Evolutionary conservation across 1,140 invertebrate species (phyloP).

Genomic region (Parasteatoda tepidariorum): DNA sequence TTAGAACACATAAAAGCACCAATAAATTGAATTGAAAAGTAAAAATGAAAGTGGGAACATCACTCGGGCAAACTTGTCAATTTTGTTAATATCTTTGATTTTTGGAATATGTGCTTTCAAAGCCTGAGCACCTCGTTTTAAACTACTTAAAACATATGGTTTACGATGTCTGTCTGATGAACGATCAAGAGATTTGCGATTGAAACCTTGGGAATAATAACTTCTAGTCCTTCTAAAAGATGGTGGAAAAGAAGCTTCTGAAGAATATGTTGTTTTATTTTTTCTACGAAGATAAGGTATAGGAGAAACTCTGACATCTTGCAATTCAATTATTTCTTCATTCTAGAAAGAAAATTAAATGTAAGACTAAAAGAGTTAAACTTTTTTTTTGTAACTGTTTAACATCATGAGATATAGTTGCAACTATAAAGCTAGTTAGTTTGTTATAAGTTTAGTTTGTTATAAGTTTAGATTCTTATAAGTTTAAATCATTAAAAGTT

Average conservation of each 20-base stretch:
- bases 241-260: conserved; percentile 62
- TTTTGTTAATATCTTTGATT: conserved; percentile 96
- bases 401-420: no score
- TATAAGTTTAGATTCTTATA: no score
- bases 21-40: conserved; percentile 93
- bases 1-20: conserved; percentile 83
- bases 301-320: conserved; percentile 84
- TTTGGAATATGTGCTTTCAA: conserved; percentile 78
- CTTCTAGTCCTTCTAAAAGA: conserved; percentile 63
- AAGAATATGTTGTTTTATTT: conserved; percentile 67
- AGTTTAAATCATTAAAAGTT: no score
- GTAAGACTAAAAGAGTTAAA: no score
- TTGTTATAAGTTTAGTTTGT: no score
- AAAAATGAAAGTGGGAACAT: conserved; percentile 95
- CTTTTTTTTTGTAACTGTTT: no score
- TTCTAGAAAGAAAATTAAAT: conserved; percentile 64
- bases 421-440: no score
- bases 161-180: conserved; percentile 64
- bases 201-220: conserved; percentile 47
- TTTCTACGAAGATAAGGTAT: conserved; percentile 82
- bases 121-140: conserved; percentile 69
- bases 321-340: conserved; percentile 81
- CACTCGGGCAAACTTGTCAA: conserved; percentile 95
- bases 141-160: conserved; percentile 81
- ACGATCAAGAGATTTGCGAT: conserved; percentile 27